Conservation (phyloP, 2,113 vertebrate species). For the Crotophaga sulcirostris region DNA sequence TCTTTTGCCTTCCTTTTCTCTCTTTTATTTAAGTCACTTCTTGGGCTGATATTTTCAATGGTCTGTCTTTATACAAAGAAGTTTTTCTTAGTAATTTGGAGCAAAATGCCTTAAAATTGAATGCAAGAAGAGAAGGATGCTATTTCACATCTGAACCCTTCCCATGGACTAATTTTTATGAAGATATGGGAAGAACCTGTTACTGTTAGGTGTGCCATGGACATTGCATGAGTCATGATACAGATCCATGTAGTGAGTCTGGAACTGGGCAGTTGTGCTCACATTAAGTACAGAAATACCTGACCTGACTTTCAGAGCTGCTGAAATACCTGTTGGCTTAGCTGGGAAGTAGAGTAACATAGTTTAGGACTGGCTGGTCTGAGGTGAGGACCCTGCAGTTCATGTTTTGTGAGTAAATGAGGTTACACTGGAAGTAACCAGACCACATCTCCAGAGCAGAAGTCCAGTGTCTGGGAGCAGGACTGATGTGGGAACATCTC, state of each 20-base stretch:
- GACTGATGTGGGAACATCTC: background rate
- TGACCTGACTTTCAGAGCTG: background rate
- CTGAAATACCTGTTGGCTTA: background rate
- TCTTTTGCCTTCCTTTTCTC: background rate
- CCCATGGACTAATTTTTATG: background rate
- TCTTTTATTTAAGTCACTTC: constrained; percentile 37
- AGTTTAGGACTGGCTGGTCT: too few species aligned
- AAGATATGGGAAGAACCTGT: background rate
- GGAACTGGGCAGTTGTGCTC: background rate
- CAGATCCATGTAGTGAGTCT: background rate
- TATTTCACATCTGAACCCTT: background rate
- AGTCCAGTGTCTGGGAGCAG: background rate
- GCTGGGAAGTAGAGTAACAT: background rate
- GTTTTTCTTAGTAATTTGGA: constrained; percentile 29
- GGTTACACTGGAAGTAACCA: background rate
- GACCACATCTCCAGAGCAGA: background rate
- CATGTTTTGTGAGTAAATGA: accelerated
- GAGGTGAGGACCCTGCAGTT: background rate
- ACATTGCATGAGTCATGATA: accelerated
- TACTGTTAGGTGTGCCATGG: background rate
- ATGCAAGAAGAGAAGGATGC: background rate
- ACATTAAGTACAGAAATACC: accelerated
- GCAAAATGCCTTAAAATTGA: constrained; percentile 1
- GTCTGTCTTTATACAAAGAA: constrained; percentile 5
- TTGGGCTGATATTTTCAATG: constrained; percentile 2